A percentile compares a stretch with the other conserved stretches of the same genome.
Conservation (phyloP, 1,140 invertebrate genomes). For the Dreissena polymorpha region DNA sequence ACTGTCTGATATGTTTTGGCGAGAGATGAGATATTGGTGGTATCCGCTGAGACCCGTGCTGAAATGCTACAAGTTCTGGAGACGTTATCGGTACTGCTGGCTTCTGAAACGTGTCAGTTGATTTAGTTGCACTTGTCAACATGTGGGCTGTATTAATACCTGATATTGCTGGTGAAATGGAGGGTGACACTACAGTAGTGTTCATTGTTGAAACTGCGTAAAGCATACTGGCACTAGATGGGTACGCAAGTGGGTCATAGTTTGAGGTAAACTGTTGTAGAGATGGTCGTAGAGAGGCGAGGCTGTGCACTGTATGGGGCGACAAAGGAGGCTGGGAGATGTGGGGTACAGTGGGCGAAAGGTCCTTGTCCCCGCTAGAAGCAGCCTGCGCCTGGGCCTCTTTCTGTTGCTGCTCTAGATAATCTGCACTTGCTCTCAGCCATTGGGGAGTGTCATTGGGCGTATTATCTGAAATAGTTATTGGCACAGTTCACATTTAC, state of each 20-base stretch:
- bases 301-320: slow-evolving; percentile 32
- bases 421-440: slow-evolving; percentile 47
- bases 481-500: too few relatives aligned
- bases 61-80: slow-evolving; percentile 32
- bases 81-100: slow-evolving; percentile 14
- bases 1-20: slow-evolving; percentile 52
- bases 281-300: slow-evolving; percentile 39
- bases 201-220: slow-evolving; percentile 50
- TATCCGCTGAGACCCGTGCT: slow-evolving; percentile 31
- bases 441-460: slow-evolving; percentile 52
- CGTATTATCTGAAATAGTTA: slow-evolving; percentile 37
- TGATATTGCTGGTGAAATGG: slow-evolving; percentile 41
- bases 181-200: slow-evolving; percentile 40
- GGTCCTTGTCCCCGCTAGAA: slow-evolving; percentile 30
- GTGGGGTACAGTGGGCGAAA: slow-evolving; percentile 33
- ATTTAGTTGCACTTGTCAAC: slow-evolving; percentile 11
- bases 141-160: slow-evolving; percentile 14
- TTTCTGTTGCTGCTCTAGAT: slow-evolving; percentile 52
- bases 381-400: slow-evolving; percentile 46
- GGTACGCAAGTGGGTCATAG: slow-evolving; percentile 33
- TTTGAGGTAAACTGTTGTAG: slow-evolving; percentile 44
- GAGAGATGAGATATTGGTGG: slow-evolving; percentile 52
- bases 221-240: slow-evolving; percentile 31
- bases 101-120: slow-evolving; percentile 46
- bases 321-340: slow-evolving; percentile 26